Evolutionary conservation across 2,113 vertebrate genomes (phyloP).

Genomic region (Phylloscopus whistleri): DNA sequence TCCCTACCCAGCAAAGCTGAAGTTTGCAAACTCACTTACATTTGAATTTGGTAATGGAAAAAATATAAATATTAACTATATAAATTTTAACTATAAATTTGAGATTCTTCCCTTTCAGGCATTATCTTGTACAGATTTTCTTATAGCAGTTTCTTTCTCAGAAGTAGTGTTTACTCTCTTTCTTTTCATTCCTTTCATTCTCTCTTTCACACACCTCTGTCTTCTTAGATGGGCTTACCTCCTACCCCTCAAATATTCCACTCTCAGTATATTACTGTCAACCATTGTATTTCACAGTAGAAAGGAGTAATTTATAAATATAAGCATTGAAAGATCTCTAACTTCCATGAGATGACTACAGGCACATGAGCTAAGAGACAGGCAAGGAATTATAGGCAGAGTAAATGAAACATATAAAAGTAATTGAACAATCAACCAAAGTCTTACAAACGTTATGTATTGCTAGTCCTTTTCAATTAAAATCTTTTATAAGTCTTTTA

Average conservation of each 20-base stretch:
- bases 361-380: slow-evolving; percentile 9
- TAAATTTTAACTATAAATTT: not conserved
- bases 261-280: not conserved
- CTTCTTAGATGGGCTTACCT: slow-evolving; percentile 43
- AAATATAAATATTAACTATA: not conserved
- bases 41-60: not conserved
- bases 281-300: not conserved
- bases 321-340: slow-evolving; percentile 6
- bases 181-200: not conserved
- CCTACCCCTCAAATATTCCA: slow-evolving; percentile 27
- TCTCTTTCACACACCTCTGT: slow-evolving; percentile 14
- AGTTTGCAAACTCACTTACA: not conserved
- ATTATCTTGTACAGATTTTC: slow-evolving; percentile 46
- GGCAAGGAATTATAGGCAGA: not conserved
- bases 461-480: slow-evolving; percentile 53
- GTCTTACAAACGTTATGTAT: slow-evolving; percentile 37
- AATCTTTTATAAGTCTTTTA: slow-evolving; percentile 56
- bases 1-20: not conserved
- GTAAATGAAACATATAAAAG: slow-evolving; percentile 50
- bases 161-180: not conserved
- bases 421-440: slow-evolving; percentile 54
- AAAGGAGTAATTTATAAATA: slow-evolving; percentile 44
- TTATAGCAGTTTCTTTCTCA: not conserved
- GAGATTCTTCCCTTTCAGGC: slow-evolving; percentile 34
- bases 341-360: slow-evolving; percentile 18